phyloP scores from a whole-genome alignment of 2,888 invertebrate genomes.

The Masnerella sp. region DNA sequence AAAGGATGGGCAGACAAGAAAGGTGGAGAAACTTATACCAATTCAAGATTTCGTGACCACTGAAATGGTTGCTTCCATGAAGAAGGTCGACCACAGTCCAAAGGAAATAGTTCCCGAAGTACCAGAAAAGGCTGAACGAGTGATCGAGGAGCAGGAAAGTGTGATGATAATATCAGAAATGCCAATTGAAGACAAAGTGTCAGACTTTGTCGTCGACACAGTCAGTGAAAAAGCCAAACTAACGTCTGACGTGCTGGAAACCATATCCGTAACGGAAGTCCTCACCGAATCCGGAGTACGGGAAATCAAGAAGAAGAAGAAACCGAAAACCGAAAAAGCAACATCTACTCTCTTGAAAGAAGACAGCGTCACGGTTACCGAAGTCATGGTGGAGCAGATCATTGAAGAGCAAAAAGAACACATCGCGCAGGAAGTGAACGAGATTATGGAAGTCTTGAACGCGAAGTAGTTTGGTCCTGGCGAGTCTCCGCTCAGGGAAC shows the following conservation, averaged over 20 bases:
- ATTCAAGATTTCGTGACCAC: slow-evolving; percentile 81
- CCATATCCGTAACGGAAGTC: slow-evolving; percentile 81
- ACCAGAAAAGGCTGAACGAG: slow-evolving; percentile 78
- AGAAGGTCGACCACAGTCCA: slow-evolving; percentile 81
- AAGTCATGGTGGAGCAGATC: slow-evolving; percentile 79
- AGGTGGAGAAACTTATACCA: slow-evolving; percentile 79
- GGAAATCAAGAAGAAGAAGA: slow-evolving; percentile 76
- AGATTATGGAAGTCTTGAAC: slow-evolving; percentile 85
- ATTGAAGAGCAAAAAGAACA: slow-evolving; percentile 80
- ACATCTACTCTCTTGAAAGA: slow-evolving; percentile 64
- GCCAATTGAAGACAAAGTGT: slow-evolving; percentile 68
- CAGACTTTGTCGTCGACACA: slow-evolving; percentile 69
- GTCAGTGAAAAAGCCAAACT: slow-evolving; percentile 68
- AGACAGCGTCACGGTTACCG: slow-evolving; percentile 77
- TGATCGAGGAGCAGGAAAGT: slow-evolving; percentile 79
- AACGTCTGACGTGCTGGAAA: slow-evolving; percentile 76
- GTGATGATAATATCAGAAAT: slow-evolving; percentile 73
- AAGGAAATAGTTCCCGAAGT: slow-evolving; percentile 74
- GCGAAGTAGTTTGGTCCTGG: slow-evolving; percentile 90
- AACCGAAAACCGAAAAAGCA: slow-evolving; percentile 71
- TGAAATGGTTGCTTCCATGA: slow-evolving; percentile 82
- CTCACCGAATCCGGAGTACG: slow-evolving; percentile 80
- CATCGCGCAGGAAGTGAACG: slow-evolving; percentile 86
- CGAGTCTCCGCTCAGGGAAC: slow-evolving; percentile 86
- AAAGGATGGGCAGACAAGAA: no score